Evolutionary conservation across 1,140 invertebrate species (phyloP).

Genomic region (Subanguina moxae): DNA sequence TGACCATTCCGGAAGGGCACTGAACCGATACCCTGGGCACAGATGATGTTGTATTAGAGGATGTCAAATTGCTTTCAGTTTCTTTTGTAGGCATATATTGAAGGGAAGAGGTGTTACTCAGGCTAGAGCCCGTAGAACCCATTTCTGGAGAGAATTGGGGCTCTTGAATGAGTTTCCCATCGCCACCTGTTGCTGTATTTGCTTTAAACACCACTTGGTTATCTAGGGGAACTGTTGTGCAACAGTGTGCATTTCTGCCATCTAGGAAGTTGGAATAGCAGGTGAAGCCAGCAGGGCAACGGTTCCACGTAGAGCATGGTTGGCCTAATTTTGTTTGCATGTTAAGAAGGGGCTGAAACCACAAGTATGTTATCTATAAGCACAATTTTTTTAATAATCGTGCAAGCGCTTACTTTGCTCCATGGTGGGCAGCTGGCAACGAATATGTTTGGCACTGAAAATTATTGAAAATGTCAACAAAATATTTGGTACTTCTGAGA

Average conservation of each 20-base stretch:
- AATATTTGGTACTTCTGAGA: too few species aligned
- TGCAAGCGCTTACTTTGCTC: conserved; percentile 12
- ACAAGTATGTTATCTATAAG: not conserved
- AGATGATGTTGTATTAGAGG: not conserved
- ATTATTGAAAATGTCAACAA: too few species aligned
- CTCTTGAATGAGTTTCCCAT: too few species aligned
- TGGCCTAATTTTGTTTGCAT: conserved; percentile 31
- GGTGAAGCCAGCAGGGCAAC: conserved; percentile 44
- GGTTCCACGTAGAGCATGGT: conserved; percentile 43
- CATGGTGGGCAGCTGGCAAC: conserved; percentile 43
- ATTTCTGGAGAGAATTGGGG: too few species aligned
- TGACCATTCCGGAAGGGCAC: conserved; percentile 45
- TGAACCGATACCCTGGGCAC: not conserved
- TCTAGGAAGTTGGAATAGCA: conserved; percentile 49
- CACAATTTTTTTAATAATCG: not conserved
- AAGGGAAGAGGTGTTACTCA: not conserved
- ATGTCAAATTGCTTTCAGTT: not conserved
- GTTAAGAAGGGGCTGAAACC: conserved; percentile 31
- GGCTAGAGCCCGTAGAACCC: not conserved
- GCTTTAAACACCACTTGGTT: conserved; percentile 41
- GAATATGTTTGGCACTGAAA: conserved; percentile 9
- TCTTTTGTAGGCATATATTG: conserved; percentile 10
- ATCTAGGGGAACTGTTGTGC: conserved; percentile 43
- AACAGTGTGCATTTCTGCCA: conserved; percentile 46
- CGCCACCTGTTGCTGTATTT: conserved; percentile 27